Conservation (phyloP, 1,140 invertebrate genomes). For the Triops cancriformis region DNA sequence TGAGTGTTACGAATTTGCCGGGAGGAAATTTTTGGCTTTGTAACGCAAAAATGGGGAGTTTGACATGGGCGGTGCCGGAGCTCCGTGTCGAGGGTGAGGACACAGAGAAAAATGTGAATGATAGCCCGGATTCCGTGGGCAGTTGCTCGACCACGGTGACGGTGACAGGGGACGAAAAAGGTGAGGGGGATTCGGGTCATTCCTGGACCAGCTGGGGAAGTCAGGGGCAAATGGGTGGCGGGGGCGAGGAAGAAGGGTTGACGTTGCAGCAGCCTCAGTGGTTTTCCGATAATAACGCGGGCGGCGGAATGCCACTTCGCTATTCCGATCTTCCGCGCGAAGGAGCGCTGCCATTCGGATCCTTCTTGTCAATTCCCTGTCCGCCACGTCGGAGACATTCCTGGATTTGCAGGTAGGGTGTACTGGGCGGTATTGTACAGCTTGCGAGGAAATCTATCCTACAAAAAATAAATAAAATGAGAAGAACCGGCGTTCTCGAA, state of each 20-base stretch:
- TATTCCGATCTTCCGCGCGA: slow-evolving; percentile 18
- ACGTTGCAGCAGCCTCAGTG: background rate
- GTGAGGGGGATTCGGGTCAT: background rate
- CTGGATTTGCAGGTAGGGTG: slow-evolving; percentile 20
- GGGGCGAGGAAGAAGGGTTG: background rate
- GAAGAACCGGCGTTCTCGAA: too few species aligned
- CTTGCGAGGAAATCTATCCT: background rate
- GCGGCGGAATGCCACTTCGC: background rate
- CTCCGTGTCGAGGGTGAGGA: background rate
- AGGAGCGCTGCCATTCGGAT: slow-evolving; percentile 18
- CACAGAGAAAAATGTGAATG: background rate
- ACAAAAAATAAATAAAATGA: background rate
- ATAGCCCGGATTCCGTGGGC: background rate
- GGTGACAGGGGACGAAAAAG: background rate
- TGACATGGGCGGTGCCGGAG: background rate
- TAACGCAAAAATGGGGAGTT: slow-evolving; percentile 7
- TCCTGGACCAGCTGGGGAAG: background rate
- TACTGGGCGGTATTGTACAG: background rate
- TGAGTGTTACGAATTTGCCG: too few species aligned
- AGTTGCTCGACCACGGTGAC: background rate
- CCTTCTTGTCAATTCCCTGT: slow-evolving; percentile 21
- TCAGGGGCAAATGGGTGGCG: background rate
- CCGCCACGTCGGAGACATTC: slow-evolving; percentile 23
- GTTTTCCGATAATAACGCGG: background rate
- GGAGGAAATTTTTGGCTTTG: too few species aligned